phyloP scores from a whole-genome alignment of 2,797 vertebrate genomes.

The Cossypha polioptera region DNA sequence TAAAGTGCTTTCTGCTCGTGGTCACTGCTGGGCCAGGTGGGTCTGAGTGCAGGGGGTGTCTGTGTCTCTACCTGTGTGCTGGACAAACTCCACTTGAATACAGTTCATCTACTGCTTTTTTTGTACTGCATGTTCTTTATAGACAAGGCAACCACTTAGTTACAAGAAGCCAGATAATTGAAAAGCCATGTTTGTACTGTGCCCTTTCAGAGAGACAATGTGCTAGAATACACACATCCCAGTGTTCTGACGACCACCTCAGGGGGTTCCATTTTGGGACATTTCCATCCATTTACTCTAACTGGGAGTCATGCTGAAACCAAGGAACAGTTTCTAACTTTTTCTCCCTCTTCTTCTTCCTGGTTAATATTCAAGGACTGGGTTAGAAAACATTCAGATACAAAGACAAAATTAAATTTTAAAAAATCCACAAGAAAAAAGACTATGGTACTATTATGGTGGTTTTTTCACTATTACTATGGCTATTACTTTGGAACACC shows the following conservation, averaged over 20 bases:
- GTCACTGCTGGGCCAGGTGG: not conserved
- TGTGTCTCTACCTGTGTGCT: accelerated
- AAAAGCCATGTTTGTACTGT: not conserved
- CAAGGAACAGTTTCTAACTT: not conserved
- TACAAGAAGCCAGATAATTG: not conserved
- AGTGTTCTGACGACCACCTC: not conserved
- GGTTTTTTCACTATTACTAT: too few species aligned
- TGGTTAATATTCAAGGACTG: not conserved
- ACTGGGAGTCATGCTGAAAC: not conserved
- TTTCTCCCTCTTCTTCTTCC: not conserved
- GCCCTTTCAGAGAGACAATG: not conserved
- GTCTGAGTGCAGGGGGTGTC: not conserved
- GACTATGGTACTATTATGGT: not conserved
- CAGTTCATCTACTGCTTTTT: not conserved
- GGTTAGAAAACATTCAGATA: not conserved
- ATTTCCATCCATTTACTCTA: not conserved
- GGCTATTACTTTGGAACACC: not conserved
- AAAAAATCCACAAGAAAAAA: not conserved
- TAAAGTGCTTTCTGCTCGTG: not conserved
- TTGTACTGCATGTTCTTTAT: not conserved
- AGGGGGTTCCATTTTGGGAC: not conserved
- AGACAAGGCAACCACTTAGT: not conserved
- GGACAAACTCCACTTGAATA: not conserved
- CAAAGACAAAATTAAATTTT: not conserved
- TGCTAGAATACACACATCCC: not conserved